These are phyloP conservation scores for Boleophthalmus pectinirostris DNA, from an alignment of 2,113 vertebrate genomes.

Conservation along the genomic window DNA sequence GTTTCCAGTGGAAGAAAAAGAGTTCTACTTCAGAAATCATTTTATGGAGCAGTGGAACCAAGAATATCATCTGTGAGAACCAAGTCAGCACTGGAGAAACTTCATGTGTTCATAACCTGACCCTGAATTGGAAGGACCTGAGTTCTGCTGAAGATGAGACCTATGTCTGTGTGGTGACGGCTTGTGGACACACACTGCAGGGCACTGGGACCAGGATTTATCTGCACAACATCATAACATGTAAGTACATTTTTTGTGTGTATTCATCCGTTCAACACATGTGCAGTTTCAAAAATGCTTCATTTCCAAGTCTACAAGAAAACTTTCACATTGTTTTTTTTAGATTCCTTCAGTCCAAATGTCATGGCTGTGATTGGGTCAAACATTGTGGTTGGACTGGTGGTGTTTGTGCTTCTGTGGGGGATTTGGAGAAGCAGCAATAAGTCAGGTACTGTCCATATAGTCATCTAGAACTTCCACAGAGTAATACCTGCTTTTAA, in stretches of 20 bases:
- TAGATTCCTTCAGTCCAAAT: not conserved
- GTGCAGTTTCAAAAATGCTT: no score
- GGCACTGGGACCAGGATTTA: conserved; percentile 14
- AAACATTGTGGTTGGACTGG: not conserved
- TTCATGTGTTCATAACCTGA: conserved; percentile 32
- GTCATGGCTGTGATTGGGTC: not conserved
- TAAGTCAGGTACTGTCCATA: not conserved
- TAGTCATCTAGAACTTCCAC: not conserved
- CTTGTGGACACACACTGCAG: conserved; percentile 46
- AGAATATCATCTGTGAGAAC: no score
- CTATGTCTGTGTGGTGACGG: conserved; percentile 47
- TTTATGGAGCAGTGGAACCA: no score
- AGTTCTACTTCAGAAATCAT: no score
- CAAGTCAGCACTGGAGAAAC: no score
- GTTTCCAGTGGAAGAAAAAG: conserved; percentile 41
- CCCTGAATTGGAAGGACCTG: conserved; percentile 15
- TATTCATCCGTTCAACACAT: no score
- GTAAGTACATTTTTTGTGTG: not conserved
- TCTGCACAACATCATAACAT: not conserved
- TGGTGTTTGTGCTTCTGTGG: not conserved
- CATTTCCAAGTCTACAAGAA: no score
- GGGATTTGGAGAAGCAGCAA: not conserved
- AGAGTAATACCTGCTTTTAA: no score
- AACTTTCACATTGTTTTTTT: no score
- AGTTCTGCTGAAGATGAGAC: conserved; percentile 28